These are phyloP conservation scores for Loris lydekkerianus DNA, from an alignment of 2,797 vertebrate genomes.

Conservation along the genomic window DNA sequence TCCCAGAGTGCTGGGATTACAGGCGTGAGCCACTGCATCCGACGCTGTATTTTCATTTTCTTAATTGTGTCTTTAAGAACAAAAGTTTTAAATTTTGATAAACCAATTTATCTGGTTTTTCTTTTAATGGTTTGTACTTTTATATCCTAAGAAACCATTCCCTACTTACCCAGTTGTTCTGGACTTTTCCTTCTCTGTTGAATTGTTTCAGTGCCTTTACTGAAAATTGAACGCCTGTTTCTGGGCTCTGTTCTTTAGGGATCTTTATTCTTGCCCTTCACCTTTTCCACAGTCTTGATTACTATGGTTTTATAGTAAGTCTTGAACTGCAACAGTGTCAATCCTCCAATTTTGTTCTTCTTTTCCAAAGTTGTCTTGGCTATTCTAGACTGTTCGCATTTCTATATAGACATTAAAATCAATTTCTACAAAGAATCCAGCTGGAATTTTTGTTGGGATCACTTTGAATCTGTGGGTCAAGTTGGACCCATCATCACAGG, in stretches of 20 bases:
- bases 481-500: not conserved
- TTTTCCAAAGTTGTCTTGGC: not conserved
- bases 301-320: not conserved
- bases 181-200: not conserved
- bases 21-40: too few relatives aligned
- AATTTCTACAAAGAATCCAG: not conserved
- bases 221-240: not conserved
- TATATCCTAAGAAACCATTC: not conserved
- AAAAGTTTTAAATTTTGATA: slow-evolving; percentile 6
- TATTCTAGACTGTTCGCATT: not conserved
- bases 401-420: not conserved
- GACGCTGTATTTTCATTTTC: not conserved
- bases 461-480: not conserved
- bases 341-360: not conserved
- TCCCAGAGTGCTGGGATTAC: too few relatives aligned
- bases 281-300: not conserved
- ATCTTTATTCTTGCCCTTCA: not conserved
- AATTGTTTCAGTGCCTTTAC: not conserved
- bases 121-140: not conserved
- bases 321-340: not conserved
- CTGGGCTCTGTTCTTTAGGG: not conserved
- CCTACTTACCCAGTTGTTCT: not conserved
- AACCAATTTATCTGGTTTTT: not conserved
- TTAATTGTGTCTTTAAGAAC: not conserved
- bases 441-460: not conserved